Evolutionary conservation across 1,140 invertebrate genomes (phyloP), one percentile per base, ranked within the genome.

Genomic region (Mya arenaria): DNA sequence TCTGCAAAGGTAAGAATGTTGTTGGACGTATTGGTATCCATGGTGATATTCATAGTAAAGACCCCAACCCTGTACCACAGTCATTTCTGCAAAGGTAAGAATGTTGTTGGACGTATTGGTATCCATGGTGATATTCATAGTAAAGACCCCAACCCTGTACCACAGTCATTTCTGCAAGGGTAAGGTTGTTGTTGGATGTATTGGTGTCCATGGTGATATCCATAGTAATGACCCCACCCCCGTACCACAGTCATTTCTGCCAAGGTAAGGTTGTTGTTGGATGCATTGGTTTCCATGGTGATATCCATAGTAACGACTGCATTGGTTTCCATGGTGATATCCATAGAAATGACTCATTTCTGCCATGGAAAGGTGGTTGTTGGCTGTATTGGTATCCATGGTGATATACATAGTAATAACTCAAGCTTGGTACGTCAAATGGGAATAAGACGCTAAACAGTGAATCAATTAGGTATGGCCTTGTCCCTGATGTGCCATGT

Each of bases 341-440:
- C n/a, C 10, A 13, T 6, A 32, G 30, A 3, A 25, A 25, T 13
- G 28, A 60, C 28, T 60, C 58, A 6, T 60, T 60, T 32, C 19
- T 60, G 25, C 58, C 58, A 2, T 32, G 58, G 58, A 32, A 60
- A 25, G 25, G 13, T 13, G 2, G 13, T 58, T 23, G 6, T 58
- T 83, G 90, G 90, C 23, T 88, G 90, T 73, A 91, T 89, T 74
- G 90, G 90, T 79, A 90, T 91, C 19, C 87, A 84, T 30, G 86
- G 85, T 55, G 85, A 84, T 15, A 60, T 83, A 13, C 41, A 62
- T 36, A 88, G 85, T 73, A 83, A 84, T 1, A 86, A 88, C 15
- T 87, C 83, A 0, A 88, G 87, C 17, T 87, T 89, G 19, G 84
- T 90, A 10, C 87, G 88, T 8, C 89, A 90, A n/a, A n/a, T n/a